phyloP scores from a whole-genome alignment of 2,888 invertebrate genomes.

The Meiosimyza decipiens region DNA sequence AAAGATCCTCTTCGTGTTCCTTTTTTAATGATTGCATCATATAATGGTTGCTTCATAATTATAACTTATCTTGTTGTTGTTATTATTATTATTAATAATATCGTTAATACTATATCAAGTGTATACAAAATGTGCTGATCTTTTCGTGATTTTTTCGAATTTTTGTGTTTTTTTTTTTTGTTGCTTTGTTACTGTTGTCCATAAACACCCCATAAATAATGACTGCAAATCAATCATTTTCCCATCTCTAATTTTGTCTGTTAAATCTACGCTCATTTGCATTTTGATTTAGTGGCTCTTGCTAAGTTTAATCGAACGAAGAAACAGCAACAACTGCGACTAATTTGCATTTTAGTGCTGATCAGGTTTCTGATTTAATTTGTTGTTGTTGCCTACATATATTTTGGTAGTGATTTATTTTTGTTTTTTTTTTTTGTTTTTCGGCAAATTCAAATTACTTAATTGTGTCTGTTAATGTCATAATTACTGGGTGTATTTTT shows the following conservation, averaged over 20 bases:
- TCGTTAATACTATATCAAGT: too few relatives aligned
- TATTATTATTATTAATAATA: too few relatives aligned
- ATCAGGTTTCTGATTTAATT: conserved; percentile 3
- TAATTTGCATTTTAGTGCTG: conserved; percentile 51
- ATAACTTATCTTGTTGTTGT: too few relatives aligned
- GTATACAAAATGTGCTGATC: neutral
- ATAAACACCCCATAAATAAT: conserved; percentile 41
- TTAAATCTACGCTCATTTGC: conserved; percentile 50
- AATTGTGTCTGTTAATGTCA: conserved; percentile 48
- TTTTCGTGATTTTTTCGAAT: conserved; percentile 57
- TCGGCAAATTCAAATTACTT: conserved; percentile 35
- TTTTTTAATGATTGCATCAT: too few relatives aligned
- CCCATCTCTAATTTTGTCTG: conserved; percentile 26
- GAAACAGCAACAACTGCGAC: conserved; percentile 44
- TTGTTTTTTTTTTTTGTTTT: too few relatives aligned
- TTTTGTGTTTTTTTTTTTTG: conserved; percentile 8
- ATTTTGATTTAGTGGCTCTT: conserved; percentile 59
- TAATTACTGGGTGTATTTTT: conserved; percentile 42
- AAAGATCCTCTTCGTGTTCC: too few relatives aligned
- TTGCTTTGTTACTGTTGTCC: conserved; percentile 8
- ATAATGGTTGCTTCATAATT: too few relatives aligned
- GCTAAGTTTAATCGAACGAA: conserved; percentile 6
- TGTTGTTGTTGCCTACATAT: neutral
- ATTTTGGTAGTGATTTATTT: neutral
- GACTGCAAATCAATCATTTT: conserved; percentile 46